Evolutionary conservation across 2,113 vertebrate genomes (phyloP).

Genomic region (Craseonycteris thonglongyai): DNA sequence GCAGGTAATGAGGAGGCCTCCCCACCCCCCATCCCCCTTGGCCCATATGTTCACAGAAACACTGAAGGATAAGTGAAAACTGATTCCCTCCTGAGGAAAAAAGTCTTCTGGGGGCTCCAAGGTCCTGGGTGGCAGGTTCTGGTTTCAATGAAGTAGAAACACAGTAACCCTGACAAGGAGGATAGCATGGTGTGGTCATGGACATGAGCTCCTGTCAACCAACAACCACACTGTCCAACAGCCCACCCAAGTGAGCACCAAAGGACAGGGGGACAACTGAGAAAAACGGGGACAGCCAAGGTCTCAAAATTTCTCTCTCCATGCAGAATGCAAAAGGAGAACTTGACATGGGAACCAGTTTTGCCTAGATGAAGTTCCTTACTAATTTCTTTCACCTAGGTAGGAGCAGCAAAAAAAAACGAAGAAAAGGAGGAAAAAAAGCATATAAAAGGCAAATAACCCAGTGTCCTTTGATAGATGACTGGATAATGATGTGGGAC

Average conservation of each 20-base stretch:
- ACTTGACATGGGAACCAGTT: neutral
- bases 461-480: no score
- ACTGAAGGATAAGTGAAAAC: neutral
- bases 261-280: neutral
- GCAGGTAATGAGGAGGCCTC: neutral
- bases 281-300: neutral
- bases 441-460: no score
- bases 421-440: no score
- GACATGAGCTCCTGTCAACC: neutral
- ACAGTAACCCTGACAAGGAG: neutral
- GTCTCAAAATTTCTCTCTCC: neutral
- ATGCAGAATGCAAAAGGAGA: neutral
- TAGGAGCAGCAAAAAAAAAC: neutral
- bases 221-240: neutral
- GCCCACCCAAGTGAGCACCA: neutral
- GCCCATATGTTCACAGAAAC: neutral
- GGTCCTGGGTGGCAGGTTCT: neutral
- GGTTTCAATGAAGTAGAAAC: neutral
- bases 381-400: neutral
- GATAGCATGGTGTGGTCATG: neutral
- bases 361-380: neutral
- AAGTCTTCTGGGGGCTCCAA: neutral
- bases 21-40: rapidly evolving
- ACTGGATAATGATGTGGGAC: no score
- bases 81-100: neutral